Evolutionary conservation across 2,888 invertebrate species (phyloP).

Genomic region (Achlya flavicornis): DNA sequence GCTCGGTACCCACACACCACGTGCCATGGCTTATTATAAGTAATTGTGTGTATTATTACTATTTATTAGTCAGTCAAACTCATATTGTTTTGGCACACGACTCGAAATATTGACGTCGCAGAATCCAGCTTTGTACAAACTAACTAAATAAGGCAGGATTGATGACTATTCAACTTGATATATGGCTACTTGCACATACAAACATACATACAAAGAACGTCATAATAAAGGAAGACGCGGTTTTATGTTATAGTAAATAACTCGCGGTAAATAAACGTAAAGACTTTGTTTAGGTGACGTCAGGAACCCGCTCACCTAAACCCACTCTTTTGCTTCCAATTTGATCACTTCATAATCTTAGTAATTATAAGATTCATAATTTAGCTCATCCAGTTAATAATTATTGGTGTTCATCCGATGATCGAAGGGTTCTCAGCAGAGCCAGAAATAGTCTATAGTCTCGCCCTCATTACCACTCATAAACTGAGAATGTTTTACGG

Average conservation of each 20-base stretch:
- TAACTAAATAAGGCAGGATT: constrained; percentile 9
- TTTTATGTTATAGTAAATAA: background rate
- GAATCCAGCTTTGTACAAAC: background rate
- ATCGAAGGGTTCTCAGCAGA: constrained; percentile 30
- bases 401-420: constrained; percentile 17
- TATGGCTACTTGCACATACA: background rate
- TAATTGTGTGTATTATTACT: background rate
- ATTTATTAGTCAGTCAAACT: constrained; percentile 8
- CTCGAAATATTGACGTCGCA: background rate
- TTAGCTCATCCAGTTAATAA: background rate
- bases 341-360: too few species aligned
- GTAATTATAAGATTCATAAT: too few species aligned
- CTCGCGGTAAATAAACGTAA: background rate
- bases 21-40: background rate
- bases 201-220: background rate
- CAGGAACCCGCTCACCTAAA: too few species aligned
- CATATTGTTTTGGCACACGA: constrained; percentile 9
- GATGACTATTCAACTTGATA: background rate
- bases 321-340: too few species aligned
- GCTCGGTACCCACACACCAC: background rate
- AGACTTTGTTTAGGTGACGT: too few species aligned
- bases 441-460: constrained; percentile 32
- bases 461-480: constrained; percentile 18
- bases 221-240: background rate
- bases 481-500: constrained; percentile 8